Evolutionary conservation across 1,140 invertebrate genomes (phyloP), one percentile per base, ranked within the genome.

Genomic region (Pinna nobilis): DNA sequence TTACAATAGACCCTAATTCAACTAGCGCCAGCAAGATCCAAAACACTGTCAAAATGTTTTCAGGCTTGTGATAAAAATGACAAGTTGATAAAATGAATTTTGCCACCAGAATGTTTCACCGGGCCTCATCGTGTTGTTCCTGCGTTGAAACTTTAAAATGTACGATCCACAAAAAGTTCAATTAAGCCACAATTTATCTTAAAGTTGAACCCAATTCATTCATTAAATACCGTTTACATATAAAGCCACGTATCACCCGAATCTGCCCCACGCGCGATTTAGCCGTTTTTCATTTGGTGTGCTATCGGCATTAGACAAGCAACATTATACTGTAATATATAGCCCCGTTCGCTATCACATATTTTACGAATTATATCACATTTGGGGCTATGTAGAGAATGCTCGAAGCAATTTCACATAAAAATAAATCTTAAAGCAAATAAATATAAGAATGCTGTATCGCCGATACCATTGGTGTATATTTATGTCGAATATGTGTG

Each of bases 341-440:
- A 18, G 35, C 37, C 55, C 53, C 25, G 35, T 74, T 67, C 41
- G 72, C 69, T 74, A 74, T 74, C 72, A 74, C 65, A 74, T 74
- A 74, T 74, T 74, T 74, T 74, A 63, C 72, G 65, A 63, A 74
- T 74, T 74, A 74, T 74, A 74, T 74, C 72, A 74, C 72, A 74
- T 74, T 74, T 74, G 72, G 39, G 72, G 53, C 72, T 50, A 66
- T 74, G 72, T 61, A 55, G 66, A 74, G 65, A 68, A 68, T 63
- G 72, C 63, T 60, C 68, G 49, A 47, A 63, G 47, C 72, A 74
- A 74, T 74, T 68, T 74, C 60, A 63, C 47, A 44, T 63, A 35
- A 51, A 63, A 59, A 37, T 68, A 74, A 74, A 74, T 74, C 72
- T 74, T 49, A 68, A 74, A 63, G 72, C 69, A 74, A 64, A 74